phyloP scores from a whole-genome alignment of 2,113 vertebrate genomes.

The Ifrita kowaldi region DNA sequence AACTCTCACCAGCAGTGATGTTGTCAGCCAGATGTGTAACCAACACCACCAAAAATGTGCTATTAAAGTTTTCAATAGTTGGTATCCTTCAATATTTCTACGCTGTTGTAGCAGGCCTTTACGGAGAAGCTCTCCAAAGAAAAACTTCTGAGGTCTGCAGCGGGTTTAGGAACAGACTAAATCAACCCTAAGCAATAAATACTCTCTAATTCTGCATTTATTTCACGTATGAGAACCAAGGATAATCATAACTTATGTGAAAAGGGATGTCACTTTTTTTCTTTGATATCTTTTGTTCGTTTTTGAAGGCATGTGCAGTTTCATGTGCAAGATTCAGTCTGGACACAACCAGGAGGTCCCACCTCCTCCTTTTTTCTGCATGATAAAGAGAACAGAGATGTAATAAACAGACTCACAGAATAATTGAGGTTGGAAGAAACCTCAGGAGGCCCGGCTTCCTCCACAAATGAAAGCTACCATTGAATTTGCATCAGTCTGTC shows the following conservation, averaged over 20 bases:
- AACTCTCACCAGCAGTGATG: background rate
- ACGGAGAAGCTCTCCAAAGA: background rate
- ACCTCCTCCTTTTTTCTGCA: background rate
- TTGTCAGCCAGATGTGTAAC: background rate
- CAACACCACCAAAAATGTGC: background rate
- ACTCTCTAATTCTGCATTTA: background rate
- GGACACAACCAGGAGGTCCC: accelerated
- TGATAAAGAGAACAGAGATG: background rate
- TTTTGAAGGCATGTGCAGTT: background rate
- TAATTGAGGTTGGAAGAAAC: background rate
- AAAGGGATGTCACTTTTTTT: background rate
- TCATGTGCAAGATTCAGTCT: background rate
- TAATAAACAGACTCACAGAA: background rate
- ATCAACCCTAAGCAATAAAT: background rate
- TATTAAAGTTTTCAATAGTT: background rate
- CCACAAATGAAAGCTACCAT: background rate
- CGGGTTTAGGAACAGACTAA: background rate
- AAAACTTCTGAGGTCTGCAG: background rate
- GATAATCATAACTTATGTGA: background rate
- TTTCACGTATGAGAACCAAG: background rate
- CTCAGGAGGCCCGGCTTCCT: background rate
- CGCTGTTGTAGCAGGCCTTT: background rate
- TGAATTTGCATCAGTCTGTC: background rate
- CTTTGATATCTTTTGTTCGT: background rate
- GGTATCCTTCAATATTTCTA: background rate